Conservation (phyloP, 2,797 vertebrate genomes). For the Peromyscus attwateri region DNA sequence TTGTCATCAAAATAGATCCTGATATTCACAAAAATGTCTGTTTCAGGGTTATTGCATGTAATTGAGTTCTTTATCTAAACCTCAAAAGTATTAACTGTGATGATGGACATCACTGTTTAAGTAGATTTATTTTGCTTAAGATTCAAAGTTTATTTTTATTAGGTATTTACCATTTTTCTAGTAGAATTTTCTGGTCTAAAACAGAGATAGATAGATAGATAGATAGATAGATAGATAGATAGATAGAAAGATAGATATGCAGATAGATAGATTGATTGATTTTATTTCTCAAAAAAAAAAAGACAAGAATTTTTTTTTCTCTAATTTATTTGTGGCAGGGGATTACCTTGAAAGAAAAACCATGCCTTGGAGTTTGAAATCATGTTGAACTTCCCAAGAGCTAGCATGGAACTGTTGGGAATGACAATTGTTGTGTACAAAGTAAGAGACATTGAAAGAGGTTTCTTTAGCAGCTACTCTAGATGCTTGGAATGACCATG, state of each 20-base stretch:
- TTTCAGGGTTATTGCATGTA: not conserved
- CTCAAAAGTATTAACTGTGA: not conserved
- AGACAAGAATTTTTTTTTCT: not conserved
- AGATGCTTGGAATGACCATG: not conserved
- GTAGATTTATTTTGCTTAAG: slow-evolving; percentile 13
- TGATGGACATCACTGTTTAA: not conserved
- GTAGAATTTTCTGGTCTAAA: not conserved
- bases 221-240: not conserved
- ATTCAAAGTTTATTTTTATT: not conserved
- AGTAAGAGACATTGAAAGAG: not conserved
- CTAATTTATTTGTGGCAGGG: not conserved
- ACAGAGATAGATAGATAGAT: not conserved
- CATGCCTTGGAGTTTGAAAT: not conserved
- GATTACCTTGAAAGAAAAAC: not conserved
- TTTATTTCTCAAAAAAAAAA: not conserved
- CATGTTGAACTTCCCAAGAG: not conserved
- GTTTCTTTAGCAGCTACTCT: not conserved
- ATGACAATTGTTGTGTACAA: not conserved
- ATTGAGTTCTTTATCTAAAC: not conserved
- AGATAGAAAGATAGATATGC: not conserved
- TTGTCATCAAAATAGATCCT: not conserved
- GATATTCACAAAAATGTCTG: not conserved
- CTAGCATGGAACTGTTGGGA: not conserved
- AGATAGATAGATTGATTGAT: not conserved
- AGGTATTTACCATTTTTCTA: not conserved